Evolutionary conservation across 2,113 vertebrate species (phyloP).

Genomic region (Natator depressus): DNA sequence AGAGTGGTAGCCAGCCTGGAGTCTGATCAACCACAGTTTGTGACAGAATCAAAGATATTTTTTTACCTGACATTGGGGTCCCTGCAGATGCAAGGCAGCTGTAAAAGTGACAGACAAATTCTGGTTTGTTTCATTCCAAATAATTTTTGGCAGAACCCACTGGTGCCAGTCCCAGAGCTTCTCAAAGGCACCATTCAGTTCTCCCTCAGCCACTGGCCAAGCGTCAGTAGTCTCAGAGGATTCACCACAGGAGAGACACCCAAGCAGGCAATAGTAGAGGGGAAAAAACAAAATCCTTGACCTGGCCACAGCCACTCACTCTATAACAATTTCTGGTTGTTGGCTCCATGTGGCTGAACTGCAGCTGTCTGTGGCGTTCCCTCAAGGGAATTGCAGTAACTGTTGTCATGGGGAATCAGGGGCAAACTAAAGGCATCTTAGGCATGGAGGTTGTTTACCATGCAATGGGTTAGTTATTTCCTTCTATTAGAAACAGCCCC

Average conservation of each 20-base stretch:
- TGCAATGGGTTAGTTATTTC: not conserved
- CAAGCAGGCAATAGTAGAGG: not conserved
- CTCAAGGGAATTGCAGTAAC: not conserved
- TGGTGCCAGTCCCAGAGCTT: not conserved
- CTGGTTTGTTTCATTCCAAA: not conserved
- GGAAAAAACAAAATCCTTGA: not conserved
- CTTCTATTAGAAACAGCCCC: not conserved
- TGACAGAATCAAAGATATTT: not conserved
- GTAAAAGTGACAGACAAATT: not conserved
- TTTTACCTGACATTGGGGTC: not conserved
- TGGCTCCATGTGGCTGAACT: not conserved
- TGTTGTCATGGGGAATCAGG: not conserved
- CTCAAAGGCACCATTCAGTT: not conserved
- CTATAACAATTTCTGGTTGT: not conserved
- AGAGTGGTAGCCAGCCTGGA: not conserved
- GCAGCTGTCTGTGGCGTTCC: not conserved
- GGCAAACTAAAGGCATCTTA: not conserved
- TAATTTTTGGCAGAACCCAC: not conserved
- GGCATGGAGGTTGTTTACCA: not conserved
- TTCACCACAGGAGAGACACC: fast-evolving
- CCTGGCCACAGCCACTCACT: not conserved
- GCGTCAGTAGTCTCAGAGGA: not conserved
- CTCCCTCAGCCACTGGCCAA: not conserved
- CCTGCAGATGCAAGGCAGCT: not conserved
- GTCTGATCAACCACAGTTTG: not conserved